Evolutionary conservation across 2,888 invertebrate genomes (phyloP).

Genomic region (Yponomeuta evonymella): DNA sequence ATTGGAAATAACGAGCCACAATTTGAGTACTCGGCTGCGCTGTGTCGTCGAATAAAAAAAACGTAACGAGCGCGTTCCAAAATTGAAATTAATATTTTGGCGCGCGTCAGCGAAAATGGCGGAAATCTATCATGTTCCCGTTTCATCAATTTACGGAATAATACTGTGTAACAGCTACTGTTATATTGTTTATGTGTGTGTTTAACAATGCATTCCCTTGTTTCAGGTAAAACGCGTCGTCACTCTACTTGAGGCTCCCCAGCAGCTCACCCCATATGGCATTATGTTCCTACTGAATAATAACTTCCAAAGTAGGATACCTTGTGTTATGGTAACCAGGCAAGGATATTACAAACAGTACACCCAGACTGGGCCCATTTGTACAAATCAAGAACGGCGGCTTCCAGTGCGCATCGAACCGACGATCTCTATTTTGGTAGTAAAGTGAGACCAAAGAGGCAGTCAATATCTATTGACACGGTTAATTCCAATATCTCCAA

Average conservation of each 20-base stretch:
- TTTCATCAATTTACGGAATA: not conserved
- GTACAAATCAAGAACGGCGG: too few relatives aligned
- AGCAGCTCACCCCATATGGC: not conserved
- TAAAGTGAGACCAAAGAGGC: too few relatives aligned
- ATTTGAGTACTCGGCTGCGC: not conserved
- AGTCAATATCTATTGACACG: not conserved
- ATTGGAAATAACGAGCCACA: conserved; percentile 3
- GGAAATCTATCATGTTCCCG: not conserved
- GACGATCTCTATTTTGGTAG: too few relatives aligned
- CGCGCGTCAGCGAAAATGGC: conserved; percentile 4
- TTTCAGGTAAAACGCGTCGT: not conserved
- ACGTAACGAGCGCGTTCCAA: not conserved
- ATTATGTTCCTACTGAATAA: not conserved
- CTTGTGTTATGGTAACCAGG: too few relatives aligned
- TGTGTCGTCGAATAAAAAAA: not conserved
- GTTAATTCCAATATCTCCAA: not conserved
- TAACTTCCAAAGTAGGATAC: too few relatives aligned
- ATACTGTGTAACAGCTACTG: too few relatives aligned
- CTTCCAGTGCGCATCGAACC: too few relatives aligned
- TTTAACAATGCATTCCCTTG: not conserved
- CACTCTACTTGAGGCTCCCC: not conserved
- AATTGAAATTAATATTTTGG: conserved; percentile 13
- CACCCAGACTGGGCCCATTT: too few relatives aligned
- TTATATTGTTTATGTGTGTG: too few relatives aligned
- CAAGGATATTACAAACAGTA: too few relatives aligned